Percentiles rank a stretch among this genome's conserved stretches.
Conservation (phyloP, 2,797 vertebrate genomes). For the Neopelma chrysocephalum region DNA sequence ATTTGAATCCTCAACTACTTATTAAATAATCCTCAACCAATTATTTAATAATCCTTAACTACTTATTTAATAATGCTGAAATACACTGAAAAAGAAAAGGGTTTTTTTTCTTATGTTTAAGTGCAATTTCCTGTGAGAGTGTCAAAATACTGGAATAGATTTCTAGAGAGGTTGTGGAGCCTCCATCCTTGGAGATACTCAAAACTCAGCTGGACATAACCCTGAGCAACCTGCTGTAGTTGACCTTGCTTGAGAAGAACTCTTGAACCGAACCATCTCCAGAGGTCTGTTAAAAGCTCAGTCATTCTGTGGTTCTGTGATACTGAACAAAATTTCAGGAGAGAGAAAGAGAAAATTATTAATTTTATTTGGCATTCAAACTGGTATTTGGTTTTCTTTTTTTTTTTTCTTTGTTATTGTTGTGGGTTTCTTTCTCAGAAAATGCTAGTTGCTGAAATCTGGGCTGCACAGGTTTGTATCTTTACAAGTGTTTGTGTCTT, state of each 20-base stretch:
- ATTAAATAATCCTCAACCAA: background rate
- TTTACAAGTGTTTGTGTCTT: background rate
- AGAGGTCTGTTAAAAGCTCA: background rate
- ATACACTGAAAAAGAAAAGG: too few relatives aligned
- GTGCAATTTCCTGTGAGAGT: too few relatives aligned
- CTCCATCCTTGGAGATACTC: background rate
- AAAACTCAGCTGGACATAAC: fast-evolving
- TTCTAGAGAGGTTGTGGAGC: background rate
- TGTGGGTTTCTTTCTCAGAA: background rate
- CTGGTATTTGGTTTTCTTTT: background rate
- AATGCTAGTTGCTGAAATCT: background rate
- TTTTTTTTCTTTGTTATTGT: background rate
- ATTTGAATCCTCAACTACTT: background rate
- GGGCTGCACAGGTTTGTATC: background rate
- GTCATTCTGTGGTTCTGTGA: background rate
- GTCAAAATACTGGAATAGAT: background rate
- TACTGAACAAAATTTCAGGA: background rate
- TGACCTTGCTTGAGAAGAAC: background rate
- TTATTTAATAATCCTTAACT: background rate
- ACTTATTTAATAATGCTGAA: background rate
- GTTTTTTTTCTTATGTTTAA: too few relatives aligned
- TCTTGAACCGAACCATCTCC: background rate
- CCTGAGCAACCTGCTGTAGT: background rate
- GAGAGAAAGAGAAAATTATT: conserved; percentile 2
- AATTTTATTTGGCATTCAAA: background rate